Conservation (phyloP, 2,797 vertebrate species). For the Balearica regulorum region DNA sequence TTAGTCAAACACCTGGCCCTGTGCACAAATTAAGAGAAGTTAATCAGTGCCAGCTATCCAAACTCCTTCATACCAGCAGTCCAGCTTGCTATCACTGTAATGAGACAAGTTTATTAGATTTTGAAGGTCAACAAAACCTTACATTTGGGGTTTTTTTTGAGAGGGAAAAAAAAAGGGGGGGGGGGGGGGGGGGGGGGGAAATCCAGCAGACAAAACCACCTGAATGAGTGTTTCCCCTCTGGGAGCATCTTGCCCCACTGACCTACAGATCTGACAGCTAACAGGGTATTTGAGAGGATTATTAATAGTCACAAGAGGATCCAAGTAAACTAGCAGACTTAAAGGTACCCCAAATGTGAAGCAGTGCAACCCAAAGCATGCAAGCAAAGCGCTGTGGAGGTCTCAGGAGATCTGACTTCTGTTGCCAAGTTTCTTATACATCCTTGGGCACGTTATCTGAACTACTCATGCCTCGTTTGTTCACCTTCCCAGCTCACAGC, state of each 20-base stretch:
- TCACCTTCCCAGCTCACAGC: background rate
- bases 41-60: background rate
- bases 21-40: background rate
- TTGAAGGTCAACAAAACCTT: background rate
- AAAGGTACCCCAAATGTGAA: background rate
- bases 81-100: background rate
- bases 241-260: background rate
- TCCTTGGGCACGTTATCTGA: background rate
- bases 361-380: background rate
- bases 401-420: background rate
- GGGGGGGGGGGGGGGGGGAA: too few relatives aligned
- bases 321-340: background rate
- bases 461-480: background rate
- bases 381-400: background rate
- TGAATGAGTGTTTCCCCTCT: background rate
- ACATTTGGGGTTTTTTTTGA: background rate
- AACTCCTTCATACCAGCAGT: background rate
- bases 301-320: background rate
- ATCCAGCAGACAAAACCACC: background rate
- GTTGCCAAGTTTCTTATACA: background rate
- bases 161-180: too few relatives aligned
- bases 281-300: background rate
- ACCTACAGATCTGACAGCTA: background rate
- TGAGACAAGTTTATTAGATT: background rate
- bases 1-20: background rate